Percentiles rank a stretch among this genome's conserved stretches.
Conservation (phyloP, 2,797 vertebrate species). For the Parauchenoglanis ngamensis region DNA sequence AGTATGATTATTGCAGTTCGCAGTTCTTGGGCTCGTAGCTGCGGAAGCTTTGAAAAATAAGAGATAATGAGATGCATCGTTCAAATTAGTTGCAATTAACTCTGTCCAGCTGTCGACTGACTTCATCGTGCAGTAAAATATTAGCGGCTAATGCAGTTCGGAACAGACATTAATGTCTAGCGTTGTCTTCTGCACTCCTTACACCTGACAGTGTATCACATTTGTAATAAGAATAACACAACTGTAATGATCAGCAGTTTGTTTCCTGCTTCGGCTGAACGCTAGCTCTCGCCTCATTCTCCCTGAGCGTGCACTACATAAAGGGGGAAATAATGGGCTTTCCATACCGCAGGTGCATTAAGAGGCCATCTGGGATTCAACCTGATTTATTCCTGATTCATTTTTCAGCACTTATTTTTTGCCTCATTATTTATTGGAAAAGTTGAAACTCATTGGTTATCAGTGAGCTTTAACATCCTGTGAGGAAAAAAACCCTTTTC, state of each 20-base stretch:
- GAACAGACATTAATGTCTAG: not conserved
- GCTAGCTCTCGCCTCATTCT: not conserved
- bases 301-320: not conserved
- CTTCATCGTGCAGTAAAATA: not conserved
- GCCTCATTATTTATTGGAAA: not conserved
- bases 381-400: not conserved
- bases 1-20: not conserved
- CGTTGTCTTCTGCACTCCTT: not conserved
- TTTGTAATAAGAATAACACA: not conserved
- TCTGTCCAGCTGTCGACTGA: not conserved
- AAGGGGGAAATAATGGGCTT: not conserved
- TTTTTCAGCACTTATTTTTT: not conserved
- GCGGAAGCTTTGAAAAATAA: not conserved
- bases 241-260: not conserved
- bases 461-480: not conserved
- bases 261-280: not conserved
- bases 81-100: constrained; percentile 3
- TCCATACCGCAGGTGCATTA: not conserved
- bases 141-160: not conserved
- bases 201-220: not conserved
- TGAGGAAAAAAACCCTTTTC: not conserved
- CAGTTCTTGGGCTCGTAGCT: not conserved
- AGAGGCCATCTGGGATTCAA: not conserved
- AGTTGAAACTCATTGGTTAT: not conserved
- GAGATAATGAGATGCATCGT: not conserved